These are phyloP conservation scores for Phoxinus phoxinus DNA, from an alignment of 2,113 vertebrate genomes.

Conservation along the genomic window DNA sequence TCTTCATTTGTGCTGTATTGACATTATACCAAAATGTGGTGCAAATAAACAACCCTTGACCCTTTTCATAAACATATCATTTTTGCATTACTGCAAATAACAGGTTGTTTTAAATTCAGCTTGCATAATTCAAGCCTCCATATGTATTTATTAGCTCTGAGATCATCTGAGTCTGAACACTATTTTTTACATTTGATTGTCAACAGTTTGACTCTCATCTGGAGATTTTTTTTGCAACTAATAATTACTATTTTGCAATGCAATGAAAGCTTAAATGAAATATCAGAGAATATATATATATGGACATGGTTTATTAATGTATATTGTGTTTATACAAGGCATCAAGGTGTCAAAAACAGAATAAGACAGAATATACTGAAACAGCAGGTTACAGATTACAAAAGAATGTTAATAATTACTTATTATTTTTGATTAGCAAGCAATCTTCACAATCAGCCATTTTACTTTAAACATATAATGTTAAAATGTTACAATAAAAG, in stretches of 20 bases:
- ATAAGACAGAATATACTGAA: background rate
- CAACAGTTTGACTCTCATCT: background rate
- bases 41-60: background rate
- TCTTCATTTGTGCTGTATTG: background rate
- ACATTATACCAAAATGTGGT: background rate
- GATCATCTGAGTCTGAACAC: background rate
- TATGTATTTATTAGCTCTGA: slow-evolving; percentile 18
- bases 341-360: background rate
- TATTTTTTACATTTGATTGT: background rate
- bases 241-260: background rate
- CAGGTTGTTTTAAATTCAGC: background rate
- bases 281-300: background rate
- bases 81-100: slow-evolving; percentile 10
- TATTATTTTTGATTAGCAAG: background rate
- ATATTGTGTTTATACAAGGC: background rate
- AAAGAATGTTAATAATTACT: background rate
- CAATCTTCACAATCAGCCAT: background rate
- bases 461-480: background rate
- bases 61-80: background rate
- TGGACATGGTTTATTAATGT: slow-evolving; percentile 5
- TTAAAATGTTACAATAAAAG: background rate
- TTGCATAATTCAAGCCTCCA: background rate
- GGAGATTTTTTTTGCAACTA: background rate
- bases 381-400: background rate
- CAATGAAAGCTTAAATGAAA: background rate